Evolutionary conservation across 2,113 vertebrate genomes (phyloP).

Genomic region (Drymodes brunneopygia): DNA sequence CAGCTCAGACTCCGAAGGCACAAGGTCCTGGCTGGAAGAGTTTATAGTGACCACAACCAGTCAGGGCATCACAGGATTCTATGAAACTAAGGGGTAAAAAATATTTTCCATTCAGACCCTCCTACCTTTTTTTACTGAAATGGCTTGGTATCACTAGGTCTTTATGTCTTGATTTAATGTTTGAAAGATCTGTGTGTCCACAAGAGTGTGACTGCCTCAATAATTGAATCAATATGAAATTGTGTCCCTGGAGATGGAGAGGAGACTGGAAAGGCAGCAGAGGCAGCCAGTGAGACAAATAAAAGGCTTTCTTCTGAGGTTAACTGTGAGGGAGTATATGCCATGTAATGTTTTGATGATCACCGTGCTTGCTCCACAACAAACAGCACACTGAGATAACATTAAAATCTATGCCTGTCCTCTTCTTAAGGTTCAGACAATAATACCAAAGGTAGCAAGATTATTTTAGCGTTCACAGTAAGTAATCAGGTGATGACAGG

Average conservation of each 20-base stretch:
- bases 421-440: background rate
- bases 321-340: background rate
- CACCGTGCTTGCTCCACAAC: background rate
- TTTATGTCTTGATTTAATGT: background rate
- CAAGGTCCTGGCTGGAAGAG: background rate
- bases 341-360: background rate
- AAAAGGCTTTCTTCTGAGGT: background rate
- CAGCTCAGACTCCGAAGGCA: background rate
- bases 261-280: background rate
- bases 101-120: background rate
- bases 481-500: constrained; percentile 3
- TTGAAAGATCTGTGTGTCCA: background rate
- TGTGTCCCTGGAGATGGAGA: background rate
- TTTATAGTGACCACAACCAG: background rate
- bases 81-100: background rate
- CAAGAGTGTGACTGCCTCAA: background rate
- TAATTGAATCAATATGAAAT: background rate
- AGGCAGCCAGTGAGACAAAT: background rate
- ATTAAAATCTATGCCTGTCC: background rate
- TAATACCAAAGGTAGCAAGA: background rate
- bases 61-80: background rate
- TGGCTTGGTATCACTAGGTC: background rate
- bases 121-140: background rate
- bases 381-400: background rate
- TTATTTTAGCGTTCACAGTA: background rate